Evolutionary conservation across 2,113 vertebrate genomes (phyloP), one percentile per base, ranked within the genome.

Genomic region (Phrynosoma blainvillii): DNA sequence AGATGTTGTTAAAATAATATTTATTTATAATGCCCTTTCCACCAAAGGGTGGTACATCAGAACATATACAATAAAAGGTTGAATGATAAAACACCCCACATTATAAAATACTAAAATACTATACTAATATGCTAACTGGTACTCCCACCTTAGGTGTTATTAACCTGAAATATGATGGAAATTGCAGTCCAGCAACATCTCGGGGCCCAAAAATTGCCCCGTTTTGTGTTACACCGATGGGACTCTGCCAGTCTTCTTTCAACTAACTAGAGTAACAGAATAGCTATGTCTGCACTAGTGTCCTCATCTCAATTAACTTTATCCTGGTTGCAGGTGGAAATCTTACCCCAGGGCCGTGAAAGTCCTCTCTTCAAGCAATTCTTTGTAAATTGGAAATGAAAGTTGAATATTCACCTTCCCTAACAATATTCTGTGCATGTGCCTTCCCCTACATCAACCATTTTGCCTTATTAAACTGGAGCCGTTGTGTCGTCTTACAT

Each of bases 311-410:
- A 76, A 84, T 56, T 40, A 62, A 36, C 20, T 10, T 0, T 79
- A 3, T 90, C 21, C 56, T 40, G 25, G 52, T 84, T 86, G 16
- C 93, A 98, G 98, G 98, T 98, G 95, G 98, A 99, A 92, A 98
- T 99, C 54, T 97, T 99, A 90, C 98, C 98, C 0, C 97, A 99
- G 92, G 98, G 98, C 89, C 95, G 93, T 0, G 97, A 99, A 95
- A 98, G 97, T 0, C 95, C 97, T 85, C 97, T 99, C 91, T 99
- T 99, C 97, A 98, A 98, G 95, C 98, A 99, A 89, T 99, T 99
- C 95, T 99, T 99, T 89, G 78, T 95, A 79, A 92, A 94, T 96
- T 99, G 98, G 98, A 98, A 97, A 91, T 98, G 93, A 97, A 76
- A 32, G 88, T 54, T 8, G 1, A 82, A 10, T 47, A 14, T 0